Percentiles rank a stretch among this genome's conserved stretches.
phyloP scores from a whole-genome alignment of 2,888 invertebrate genomes.

The Malacosoma neustria region DNA sequence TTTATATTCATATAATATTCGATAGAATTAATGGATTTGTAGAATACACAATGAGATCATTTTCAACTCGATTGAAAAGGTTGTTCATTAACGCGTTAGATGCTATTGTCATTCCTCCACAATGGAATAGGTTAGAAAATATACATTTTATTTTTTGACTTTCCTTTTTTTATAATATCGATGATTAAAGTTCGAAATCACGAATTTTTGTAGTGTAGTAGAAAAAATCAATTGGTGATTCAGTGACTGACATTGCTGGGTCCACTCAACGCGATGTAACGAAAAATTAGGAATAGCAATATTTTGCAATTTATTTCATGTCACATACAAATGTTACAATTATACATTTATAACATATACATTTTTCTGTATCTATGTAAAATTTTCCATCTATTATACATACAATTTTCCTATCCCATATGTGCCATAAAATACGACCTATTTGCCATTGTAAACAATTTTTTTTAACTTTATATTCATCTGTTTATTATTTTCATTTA shows the following conservation, averaged over 20 bases:
- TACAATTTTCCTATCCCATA: background rate
- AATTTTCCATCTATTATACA: no score
- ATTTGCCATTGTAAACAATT: slow-evolving; percentile 2
- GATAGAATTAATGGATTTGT: background rate
- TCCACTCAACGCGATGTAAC: background rate
- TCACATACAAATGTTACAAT: no score
- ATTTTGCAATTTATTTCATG: no score
- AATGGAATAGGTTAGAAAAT: background rate
- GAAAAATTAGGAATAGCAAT: background rate
- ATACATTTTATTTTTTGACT: background rate
- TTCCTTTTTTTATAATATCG: no score
- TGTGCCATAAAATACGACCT: slow-evolving; percentile 1
- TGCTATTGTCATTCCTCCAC: background rate
- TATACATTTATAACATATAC: no score
- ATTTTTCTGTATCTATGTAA: no score
- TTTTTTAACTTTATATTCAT: background rate
- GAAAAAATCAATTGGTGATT: no score
- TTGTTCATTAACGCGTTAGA: background rate
- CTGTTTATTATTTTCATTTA: background rate
- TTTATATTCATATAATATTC: background rate
- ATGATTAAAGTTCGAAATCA: no score
- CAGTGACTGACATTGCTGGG: no score
- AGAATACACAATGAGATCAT: background rate
- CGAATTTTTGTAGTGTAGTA: no score
- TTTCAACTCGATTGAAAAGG: background rate